Percentiles rank a stretch among this genome's conserved stretches.
Conservation (phyloP, 2,888 invertebrate genomes). For the Macrosoma leucophasiata region DNA sequence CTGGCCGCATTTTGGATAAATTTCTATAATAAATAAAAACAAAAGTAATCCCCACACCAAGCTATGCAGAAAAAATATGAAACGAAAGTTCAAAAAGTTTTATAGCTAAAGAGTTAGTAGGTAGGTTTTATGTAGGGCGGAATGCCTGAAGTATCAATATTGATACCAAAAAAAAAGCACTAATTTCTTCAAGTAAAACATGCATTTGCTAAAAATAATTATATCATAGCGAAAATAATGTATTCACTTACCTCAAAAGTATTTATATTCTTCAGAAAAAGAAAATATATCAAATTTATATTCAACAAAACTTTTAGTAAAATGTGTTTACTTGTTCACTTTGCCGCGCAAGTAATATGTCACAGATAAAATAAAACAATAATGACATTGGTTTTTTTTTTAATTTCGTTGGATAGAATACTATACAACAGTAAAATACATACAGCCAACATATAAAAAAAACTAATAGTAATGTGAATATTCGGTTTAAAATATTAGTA, state of each 20-base stretch:
- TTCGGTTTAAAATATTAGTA: slow-evolving; percentile 25
- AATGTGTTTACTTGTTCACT: slow-evolving; percentile 26
- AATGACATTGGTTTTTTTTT: slow-evolving; percentile 24
- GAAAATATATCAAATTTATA: slow-evolving; percentile 30
- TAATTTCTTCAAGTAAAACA: slow-evolving; percentile 32
- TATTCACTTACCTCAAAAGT: slow-evolving; percentile 32
- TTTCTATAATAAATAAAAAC: slow-evolving; percentile 31
- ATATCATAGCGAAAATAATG: slow-evolving; percentile 31
- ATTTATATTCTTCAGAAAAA: slow-evolving; percentile 30
- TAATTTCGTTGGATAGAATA: slow-evolving; percentile 29
- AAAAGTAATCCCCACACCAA: slow-evolving; percentile 32
- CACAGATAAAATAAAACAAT: slow-evolving; percentile 24
- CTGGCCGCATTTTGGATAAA: slow-evolving; percentile 33
- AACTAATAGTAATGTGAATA: slow-evolving; percentile 28
- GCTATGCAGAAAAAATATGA: slow-evolving; percentile 29
- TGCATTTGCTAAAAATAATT: slow-evolving; percentile 30
- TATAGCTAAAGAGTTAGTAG: slow-evolving; percentile 29
- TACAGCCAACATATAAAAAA: slow-evolving; percentile 29
- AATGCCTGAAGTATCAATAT: slow-evolving; percentile 34
- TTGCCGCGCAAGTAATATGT: slow-evolving; percentile 21
- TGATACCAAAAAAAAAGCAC: slow-evolving; percentile 32
- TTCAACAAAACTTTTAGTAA: slow-evolving; percentile 32
- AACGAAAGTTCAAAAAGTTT: slow-evolving; percentile 26
- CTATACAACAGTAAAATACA: slow-evolving; percentile 30
- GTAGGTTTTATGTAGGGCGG: slow-evolving; percentile 31